Evolutionary conservation across 2,113 vertebrate species (phyloP).

Genomic region (Rhabdornis inornatus): DNA sequence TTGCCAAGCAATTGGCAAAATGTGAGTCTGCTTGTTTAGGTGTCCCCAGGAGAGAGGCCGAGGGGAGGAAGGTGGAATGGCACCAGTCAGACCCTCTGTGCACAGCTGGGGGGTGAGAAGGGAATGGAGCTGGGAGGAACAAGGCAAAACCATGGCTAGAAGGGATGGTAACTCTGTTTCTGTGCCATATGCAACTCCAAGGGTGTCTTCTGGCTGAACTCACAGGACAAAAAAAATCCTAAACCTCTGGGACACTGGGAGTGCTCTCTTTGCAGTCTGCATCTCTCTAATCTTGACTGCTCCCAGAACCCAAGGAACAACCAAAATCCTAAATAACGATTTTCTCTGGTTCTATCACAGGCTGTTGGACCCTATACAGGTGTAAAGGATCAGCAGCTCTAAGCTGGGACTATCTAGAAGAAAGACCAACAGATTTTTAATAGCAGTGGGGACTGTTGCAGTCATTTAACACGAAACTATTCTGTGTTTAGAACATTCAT

Average conservation of each 20-base stretch:
- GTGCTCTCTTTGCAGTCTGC: background rate
- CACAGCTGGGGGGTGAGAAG: background rate
- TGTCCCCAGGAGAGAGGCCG: background rate
- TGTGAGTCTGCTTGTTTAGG: fast-evolving
- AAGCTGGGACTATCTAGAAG: background rate
- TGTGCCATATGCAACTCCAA: background rate
- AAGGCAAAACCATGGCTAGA: background rate
- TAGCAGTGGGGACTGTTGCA: background rate
- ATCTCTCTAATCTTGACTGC: background rate
- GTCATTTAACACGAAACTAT: background rate
- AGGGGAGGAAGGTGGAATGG: background rate
- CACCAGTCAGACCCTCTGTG: background rate
- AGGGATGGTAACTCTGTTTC: background rate
- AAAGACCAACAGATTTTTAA: background rate
- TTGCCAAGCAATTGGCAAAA: background rate
- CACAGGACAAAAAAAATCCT: fast-evolving
- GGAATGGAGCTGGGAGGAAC: background rate
- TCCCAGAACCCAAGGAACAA: background rate
- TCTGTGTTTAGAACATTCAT: background rate
- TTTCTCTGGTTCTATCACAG: background rate
- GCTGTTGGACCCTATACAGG: background rate
- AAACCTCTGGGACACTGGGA: background rate
- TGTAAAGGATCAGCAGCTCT: background rate
- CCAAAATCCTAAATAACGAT: background rate
- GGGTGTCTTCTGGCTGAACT: background rate